Conservation (phyloP, 1,140 invertebrate genomes). For the Neotoxoptera formosana region DNA sequence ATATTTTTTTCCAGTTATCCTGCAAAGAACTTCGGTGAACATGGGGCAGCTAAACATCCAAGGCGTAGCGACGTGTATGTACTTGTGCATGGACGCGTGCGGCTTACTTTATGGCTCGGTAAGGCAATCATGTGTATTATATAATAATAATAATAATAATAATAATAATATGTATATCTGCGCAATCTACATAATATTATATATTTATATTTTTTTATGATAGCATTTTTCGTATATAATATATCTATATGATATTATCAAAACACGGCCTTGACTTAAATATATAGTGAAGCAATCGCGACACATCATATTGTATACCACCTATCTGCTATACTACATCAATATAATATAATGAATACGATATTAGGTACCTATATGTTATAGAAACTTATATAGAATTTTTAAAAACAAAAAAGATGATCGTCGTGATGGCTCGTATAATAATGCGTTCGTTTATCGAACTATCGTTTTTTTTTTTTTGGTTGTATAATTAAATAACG, state of each 20-base stretch:
- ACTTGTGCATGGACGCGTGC: constrained; percentile 84
- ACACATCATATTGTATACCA: background rate
- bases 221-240: background rate
- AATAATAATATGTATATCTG: too few relatives aligned
- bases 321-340: too few relatives aligned
- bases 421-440: background rate
- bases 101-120: constrained; percentile 84
- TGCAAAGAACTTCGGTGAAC: constrained; percentile 79
- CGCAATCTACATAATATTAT: background rate
- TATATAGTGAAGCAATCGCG: background rate
- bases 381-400: background rate
- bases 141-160: too few relatives aligned
- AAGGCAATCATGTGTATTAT: constrained; percentile 64
- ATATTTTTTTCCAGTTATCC: constrained; percentile 77
- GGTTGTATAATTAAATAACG: background rate
- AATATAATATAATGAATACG: background rate
- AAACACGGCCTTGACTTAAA: background rate
- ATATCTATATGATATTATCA: background rate
- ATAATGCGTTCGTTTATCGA: background rate
- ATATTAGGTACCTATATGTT: background rate
- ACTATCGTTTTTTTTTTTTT: background rate
- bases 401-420: background rate
- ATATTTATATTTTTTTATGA: background rate
- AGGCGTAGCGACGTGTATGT: constrained; percentile 81
- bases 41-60: constrained; percentile 82